A percentile compares a stretch with the other conserved stretches of the same genome.
phyloP scores from a whole-genome alignment of 2,888 invertebrate genomes.

The Caenorhabditis panamensis region DNA sequence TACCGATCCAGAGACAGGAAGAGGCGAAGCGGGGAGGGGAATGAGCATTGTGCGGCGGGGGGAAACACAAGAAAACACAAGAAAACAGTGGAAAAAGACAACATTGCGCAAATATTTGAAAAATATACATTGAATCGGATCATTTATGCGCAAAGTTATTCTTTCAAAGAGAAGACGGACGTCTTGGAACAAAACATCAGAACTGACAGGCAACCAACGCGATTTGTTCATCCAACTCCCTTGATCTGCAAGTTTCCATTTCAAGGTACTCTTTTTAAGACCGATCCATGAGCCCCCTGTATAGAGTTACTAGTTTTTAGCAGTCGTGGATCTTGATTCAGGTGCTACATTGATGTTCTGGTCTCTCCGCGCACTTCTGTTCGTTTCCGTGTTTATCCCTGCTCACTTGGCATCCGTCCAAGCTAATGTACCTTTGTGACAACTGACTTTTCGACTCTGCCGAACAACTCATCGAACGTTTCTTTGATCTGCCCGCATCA shows the following conservation, averaged over 20 bases:
- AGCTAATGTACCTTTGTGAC: slow-evolving; percentile 5
- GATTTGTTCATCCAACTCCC: too few relatives aligned
- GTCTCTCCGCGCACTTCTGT: background rate
- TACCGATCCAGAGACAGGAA: slow-evolving; percentile 4
- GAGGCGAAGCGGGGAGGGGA: slow-evolving; percentile 1
- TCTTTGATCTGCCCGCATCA: slow-evolving; percentile 14
- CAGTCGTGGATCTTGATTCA: too few relatives aligned
- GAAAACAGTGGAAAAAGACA: slow-evolving; percentile 45
- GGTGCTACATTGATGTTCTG: background rate
- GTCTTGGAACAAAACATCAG: background rate
- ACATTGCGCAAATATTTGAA: slow-evolving; percentile 49
- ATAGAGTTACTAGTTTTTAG: too few relatives aligned
- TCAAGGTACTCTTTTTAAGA: too few relatives aligned
- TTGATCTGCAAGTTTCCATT: too few relatives aligned
- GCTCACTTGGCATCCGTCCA: slow-evolving; percentile 13
- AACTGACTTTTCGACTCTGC: slow-evolving; percentile 10
- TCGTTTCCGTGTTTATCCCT: background rate
- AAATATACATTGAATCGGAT: slow-evolving; percentile 45
- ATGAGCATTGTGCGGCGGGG: slow-evolving; percentile 11
- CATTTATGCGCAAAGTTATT: slow-evolving; percentile 31
- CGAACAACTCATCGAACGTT: slow-evolving; percentile 13
- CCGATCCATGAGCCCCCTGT: too few relatives aligned
- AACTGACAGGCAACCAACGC: background rate
- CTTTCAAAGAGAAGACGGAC: background rate
- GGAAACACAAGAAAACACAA: slow-evolving; percentile 15